phyloP scores from a whole-genome alignment of 2,113 vertebrate genomes.

The Procavia capensis region DNA sequence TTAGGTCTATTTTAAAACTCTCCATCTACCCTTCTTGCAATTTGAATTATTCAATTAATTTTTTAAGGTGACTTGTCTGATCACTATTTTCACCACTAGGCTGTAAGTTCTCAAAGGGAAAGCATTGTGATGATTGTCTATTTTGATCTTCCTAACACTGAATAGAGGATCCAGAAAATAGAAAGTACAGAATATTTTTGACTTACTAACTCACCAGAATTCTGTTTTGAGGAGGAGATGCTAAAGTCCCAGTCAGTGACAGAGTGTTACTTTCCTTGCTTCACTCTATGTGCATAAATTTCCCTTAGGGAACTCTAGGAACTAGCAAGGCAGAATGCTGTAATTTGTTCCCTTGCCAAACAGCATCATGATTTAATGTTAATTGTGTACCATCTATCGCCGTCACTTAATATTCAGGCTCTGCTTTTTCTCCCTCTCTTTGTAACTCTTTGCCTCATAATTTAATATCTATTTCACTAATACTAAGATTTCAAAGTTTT shows the following conservation, averaged over 20 bases:
- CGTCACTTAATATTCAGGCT: background rate
- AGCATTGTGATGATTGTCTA: background rate
- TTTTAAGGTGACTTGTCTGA: background rate
- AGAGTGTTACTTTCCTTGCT: background rate
- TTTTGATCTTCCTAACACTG: background rate
- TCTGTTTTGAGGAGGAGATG: background rate
- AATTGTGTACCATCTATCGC: background rate
- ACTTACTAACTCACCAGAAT: background rate
- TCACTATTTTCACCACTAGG: background rate
- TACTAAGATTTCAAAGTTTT: background rate
- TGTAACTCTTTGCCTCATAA: background rate
- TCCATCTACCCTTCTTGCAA: background rate
- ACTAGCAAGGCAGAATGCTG: background rate
- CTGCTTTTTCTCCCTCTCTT: background rate
- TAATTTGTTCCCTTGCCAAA: background rate
- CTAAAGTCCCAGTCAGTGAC: background rate
- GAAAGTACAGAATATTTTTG: background rate
- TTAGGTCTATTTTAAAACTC: accelerated
- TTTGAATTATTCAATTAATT: background rate
- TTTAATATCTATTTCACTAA: conserved; percentile 7
- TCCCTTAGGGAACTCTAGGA: background rate
- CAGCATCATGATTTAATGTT: background rate
- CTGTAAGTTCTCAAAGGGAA: background rate
- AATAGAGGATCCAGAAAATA: background rate
- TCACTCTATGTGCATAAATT: background rate